Evolutionary conservation across 2,797 vertebrate species (phyloP), one percentile per base, ranked within the genome.

Genomic region (Danio kyathit): DNA sequence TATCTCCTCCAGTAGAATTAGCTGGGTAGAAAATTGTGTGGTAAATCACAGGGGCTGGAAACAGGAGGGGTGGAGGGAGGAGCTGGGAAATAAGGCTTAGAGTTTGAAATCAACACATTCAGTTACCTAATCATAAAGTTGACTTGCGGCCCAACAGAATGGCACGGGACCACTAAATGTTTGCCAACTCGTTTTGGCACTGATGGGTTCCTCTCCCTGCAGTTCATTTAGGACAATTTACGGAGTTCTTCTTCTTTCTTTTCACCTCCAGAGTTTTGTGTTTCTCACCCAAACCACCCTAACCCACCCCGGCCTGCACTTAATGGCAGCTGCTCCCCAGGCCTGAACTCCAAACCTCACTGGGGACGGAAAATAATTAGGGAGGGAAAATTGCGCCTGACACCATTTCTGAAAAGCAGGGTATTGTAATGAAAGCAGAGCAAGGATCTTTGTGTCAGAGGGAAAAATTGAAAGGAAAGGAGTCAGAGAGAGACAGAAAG

Each of bases 1-100:
- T 97, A 97, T 96, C 95, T 96, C 94, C 94, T 95, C 94, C 91
- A 95, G 94, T 94, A 91, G 96, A 97, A 97, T 96, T 95, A 96
- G 94, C 94, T 93, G 94, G 91, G 92, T 94, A 94, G 95, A 96
- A 96, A 97, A 96, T 96, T 94, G 93, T 94, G 94, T 92, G 92
- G 92, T 96, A 95, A 96, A 95, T 96, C 93, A 96, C 86, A 89
- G 90, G 89, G 89, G 90, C 87, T 88, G 88, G 52, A 49, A 75
- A 82, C 87, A 56, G 52, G 71, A 82, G 52, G 64, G 78, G 52
- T n/a, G 29, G 61, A 29, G 29, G 44, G 64, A 41, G 64, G 72
- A 60, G 63, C 52, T 46, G 46, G 19, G 69, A 84, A 69, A 74
- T 79, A 43, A 61, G 21, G 43, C 59, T 17, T 8, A 14, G 51